phyloP scores from a whole-genome alignment of 2,797 vertebrate genomes.

The Dendrocincla fuliginosa region DNA sequence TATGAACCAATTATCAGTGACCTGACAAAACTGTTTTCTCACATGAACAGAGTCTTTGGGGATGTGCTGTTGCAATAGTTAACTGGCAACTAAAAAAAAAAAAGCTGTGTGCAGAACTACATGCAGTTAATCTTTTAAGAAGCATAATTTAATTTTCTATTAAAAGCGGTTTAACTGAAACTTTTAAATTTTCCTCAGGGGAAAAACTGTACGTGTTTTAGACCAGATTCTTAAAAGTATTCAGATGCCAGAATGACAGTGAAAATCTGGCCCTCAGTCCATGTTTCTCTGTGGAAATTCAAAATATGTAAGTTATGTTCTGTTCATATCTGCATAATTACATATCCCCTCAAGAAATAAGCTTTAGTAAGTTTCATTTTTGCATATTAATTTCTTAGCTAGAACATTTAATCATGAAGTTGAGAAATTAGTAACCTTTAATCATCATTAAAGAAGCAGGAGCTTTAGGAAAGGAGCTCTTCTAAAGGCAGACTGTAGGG shows the following conservation, averaged over 20 bases:
- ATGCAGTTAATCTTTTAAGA: neutral
- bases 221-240: neutral
- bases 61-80: neutral
- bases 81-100: neutral
- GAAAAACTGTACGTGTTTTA: neutral
- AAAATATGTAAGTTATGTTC: neutral
- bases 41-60: neutral
- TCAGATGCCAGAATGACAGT: neutral
- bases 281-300: neutral
- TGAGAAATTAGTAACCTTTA: neutral
- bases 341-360: neutral
- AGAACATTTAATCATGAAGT: neutral
- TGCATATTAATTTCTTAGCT: conserved; percentile 4
- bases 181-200: neutral
- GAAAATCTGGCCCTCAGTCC: neutral
- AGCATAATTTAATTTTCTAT: neutral
- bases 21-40: neutral
- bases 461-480: neutral
- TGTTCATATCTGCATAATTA: conserved; percentile 19
- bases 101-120: neutral
- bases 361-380: neutral
- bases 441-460: neutral
- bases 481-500: rapidly evolving
- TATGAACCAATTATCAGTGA: neutral
- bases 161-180: neutral